phyloP scores from a whole-genome alignment of 2,888 invertebrate species.

The Elaeidobius kamerunicus region DNA sequence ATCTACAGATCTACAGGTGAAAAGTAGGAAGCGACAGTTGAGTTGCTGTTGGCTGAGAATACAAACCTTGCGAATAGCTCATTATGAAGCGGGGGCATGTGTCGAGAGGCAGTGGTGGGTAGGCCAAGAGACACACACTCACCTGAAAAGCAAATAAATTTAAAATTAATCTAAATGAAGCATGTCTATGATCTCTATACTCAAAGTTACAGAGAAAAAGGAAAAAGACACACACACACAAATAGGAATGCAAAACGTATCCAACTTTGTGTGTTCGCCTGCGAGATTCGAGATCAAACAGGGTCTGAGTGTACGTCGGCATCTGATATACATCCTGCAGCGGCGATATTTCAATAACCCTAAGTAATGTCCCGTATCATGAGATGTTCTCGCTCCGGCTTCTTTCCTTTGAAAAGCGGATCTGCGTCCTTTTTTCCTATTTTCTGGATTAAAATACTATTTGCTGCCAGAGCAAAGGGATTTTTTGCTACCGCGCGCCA shows the following conservation, averaged over 20 bases:
- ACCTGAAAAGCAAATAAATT: conserved; percentile 43
- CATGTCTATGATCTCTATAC: too few relatives aligned
- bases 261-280: conserved; percentile 16
- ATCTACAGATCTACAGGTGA: too few relatives aligned
- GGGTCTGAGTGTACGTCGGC: conserved; percentile 17
- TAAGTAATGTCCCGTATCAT: conserved; percentile 38
- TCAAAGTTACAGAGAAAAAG: neutral
- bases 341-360: conserved; percentile 39
- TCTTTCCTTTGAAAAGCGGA: conserved; percentile 2
- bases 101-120: conserved; percentile 40
- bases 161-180: too few relatives aligned
- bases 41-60: conserved; percentile 7
- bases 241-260: conserved; percentile 18
- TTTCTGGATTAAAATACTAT: conserved; percentile 6
- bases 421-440: neutral
- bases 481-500: too few relatives aligned
- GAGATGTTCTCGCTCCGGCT: conserved; percentile 5
- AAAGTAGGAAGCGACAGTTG: neutral
- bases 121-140: conserved; percentile 45
- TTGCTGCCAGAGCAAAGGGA: too few relatives aligned
- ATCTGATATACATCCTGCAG: conserved; percentile 33
- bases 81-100: conserved; percentile 47
- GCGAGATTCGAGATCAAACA: conserved; percentile 22
- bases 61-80: conserved; percentile 49
- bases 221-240: conserved; percentile 6